phyloP scores from a whole-genome alignment of 1,140 invertebrate species.

The Orius laevigatus region DNA sequence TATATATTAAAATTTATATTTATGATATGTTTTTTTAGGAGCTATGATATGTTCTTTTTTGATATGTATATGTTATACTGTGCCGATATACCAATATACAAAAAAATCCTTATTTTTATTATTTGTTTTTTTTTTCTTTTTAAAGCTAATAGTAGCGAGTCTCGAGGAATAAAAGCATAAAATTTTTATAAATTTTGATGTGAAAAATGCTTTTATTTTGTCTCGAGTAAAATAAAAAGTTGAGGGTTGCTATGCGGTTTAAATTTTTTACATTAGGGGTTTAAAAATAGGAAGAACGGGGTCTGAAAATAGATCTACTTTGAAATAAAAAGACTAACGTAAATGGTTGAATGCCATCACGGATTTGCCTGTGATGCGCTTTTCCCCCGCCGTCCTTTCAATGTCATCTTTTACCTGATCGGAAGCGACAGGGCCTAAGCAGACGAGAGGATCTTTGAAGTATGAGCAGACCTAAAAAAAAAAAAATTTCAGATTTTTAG shows the following conservation, averaged over 20 bases:
- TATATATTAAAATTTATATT: too few species aligned
- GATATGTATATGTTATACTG: conserved; percentile 16
- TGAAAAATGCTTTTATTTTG: neutral
- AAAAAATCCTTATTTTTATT: neutral
- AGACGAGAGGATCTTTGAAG: conserved; percentile 76
- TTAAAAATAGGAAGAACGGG: conserved; percentile 1
- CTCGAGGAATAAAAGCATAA: neutral
- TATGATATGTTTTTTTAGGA: conserved; percentile 6
- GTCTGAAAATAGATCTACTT: neutral
- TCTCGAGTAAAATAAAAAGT: neutral
- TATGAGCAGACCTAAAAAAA: conserved; percentile 60
- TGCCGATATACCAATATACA: conserved; percentile 13
- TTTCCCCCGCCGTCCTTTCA: conserved; percentile 62
- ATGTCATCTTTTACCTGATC: conserved; percentile 53
- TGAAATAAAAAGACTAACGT: neutral
- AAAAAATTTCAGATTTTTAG: too few species aligned
- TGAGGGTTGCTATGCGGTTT: neutral
- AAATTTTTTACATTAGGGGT: neutral
- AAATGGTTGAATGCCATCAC: conserved; percentile 11
- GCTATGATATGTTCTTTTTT: conserved; percentile 16
- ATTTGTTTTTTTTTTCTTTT: neutral
- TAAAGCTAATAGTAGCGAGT: neutral
- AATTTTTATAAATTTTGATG: neutral
- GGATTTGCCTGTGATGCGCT: conserved; percentile 44
- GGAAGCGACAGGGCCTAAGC: conserved; percentile 66